Base-by-base conservation (phyloP, 2,113 vertebrate species). In the Myiopsitta monachus region DNA sequence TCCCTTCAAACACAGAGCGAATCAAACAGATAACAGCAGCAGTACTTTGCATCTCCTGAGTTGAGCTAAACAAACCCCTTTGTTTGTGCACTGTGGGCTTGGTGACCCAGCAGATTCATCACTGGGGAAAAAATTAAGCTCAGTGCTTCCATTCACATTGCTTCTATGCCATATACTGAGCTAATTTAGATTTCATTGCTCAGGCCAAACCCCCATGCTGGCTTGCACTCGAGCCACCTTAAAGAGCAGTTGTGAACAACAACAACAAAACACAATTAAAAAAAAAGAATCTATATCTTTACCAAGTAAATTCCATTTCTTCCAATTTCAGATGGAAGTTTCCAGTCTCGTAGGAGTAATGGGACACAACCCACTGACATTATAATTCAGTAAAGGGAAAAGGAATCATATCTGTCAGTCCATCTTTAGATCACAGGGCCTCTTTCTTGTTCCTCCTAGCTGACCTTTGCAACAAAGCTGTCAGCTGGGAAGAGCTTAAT, bases 401-500 rank as follows among this genome's bases (percentile, higher is more conserved):
- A 95, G 92, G 85, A 96, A 94, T 92, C 94, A 57, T 96, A 92
- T 94, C 95, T 96, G 96, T 95, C 96, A 96, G 85, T 84, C 92
- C 94, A 89, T 95, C 95, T 95, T 89, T 84, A 80, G 83, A 92
- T 93, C 91, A 89, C 88, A 67, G 66, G 81, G 74, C 77, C 54
- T 91, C 91, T 19, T 94, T 15, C 74, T 73, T 73, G 67, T 54
- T 95, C 95, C 81, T 94, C 57, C 67, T 76, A 82, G 81, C 92
- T 94, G 96, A 97, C 96, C 96, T 74, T 92, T 83, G 88, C 93
- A 96, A 95, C 95, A 96, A 94, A 96, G 87, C 96, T 95, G 96
- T 96, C 96, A 96, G 74, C 74, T 91, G 84, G 59, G 74, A 94
- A 87, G 87, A 88, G 92, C 83, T 92, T 89, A 96, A 43, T 95